A percentile compares a stretch with the other conserved stretches of the same genome.
These are phyloP conservation scores for Linnaemya tessellans DNA, from an alignment of 2,888 invertebrate species.

Conservation along the genomic window DNA sequence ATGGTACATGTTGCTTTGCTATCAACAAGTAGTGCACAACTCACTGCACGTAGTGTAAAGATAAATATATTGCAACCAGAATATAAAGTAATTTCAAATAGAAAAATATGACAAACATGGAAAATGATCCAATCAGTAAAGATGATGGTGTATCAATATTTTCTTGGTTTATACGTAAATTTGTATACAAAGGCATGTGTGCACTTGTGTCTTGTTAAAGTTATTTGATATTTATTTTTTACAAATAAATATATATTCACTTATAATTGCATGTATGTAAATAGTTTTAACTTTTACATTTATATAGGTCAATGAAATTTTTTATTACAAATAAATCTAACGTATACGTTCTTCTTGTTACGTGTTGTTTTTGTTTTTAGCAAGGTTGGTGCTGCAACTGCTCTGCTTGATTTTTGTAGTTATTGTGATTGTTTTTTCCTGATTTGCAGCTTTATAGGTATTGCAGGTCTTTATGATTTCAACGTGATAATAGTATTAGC, in stretches of 20 bases:
- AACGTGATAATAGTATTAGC: slow-evolving; percentile 56
- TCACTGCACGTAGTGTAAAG: slow-evolving; percentile 76
- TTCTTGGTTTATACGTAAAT: slow-evolving; percentile 75
- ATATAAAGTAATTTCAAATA: slow-evolving; percentile 82
- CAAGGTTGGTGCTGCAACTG: slow-evolving; percentile 31
- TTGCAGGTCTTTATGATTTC: slow-evolving; percentile 39
- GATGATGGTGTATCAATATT: slow-evolving; percentile 79
- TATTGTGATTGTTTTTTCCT: slow-evolving; percentile 42
- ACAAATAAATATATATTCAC: slow-evolving; percentile 18
- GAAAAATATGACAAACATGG: slow-evolving; percentile 82
- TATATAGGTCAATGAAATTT: slow-evolving; percentile 65
- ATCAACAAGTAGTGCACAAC: background rate
- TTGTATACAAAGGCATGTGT: slow-evolving; percentile 73
- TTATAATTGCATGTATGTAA: slow-evolving; percentile 22
- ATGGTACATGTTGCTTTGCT: slow-evolving; percentile 78
- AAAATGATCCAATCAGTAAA: slow-evolving; percentile 80
- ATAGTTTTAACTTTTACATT: slow-evolving; percentile 17
- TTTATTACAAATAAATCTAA: slow-evolving; percentile 49
- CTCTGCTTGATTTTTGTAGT: slow-evolving; percentile 43
- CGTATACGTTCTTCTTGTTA: slow-evolving; percentile 55
- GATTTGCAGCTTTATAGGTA: slow-evolving; percentile 45
- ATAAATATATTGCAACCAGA: slow-evolving; percentile 81
- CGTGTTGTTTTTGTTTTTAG: slow-evolving; percentile 68
- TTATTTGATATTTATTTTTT: slow-evolving; percentile 18
- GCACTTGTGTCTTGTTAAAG: slow-evolving; percentile 17